These are phyloP conservation scores for Lucinisca nassula DNA, from an alignment of 2,888 invertebrate genomes.

Conservation along the genomic window DNA sequence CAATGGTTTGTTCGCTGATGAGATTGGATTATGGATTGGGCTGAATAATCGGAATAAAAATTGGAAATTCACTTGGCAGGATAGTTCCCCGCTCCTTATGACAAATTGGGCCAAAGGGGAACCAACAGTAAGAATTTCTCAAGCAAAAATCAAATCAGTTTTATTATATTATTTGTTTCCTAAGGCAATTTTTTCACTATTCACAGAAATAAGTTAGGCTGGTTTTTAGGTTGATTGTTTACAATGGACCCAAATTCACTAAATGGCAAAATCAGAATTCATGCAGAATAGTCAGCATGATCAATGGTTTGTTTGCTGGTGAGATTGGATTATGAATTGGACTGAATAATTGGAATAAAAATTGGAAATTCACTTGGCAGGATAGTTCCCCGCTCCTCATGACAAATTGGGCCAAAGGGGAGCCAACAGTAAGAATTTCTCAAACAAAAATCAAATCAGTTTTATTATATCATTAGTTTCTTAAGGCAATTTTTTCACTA, in stretches of 20 bases:
- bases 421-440: conserved; percentile 73
- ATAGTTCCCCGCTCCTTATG: conserved; percentile 57
- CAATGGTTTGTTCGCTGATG: conserved; percentile 45
- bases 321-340: conserved; percentile 74
- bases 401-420: conserved; percentile 71
- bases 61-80: conserved; percentile 69
- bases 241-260: too few relatives aligned
- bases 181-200: too few relatives aligned
- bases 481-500: too few relatives aligned
- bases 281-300: conserved; percentile 46
- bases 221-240: too few relatives aligned
- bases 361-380: conserved; percentile 67
- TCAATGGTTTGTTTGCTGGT: conserved; percentile 49
- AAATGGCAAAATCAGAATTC: too few relatives aligned
- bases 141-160: too few relatives aligned
- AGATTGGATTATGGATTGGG: conserved; percentile 75
- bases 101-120: conserved; percentile 73
- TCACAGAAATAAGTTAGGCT: too few relatives aligned
- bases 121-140: conserved; percentile 70
- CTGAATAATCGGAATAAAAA: conserved; percentile 72
- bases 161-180: too few relatives aligned
- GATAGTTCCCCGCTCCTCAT: conserved; percentile 64
- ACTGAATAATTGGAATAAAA: conserved; percentile 71
- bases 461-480: too few relatives aligned
- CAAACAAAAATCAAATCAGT: too few relatives aligned